Percentiles rank a stretch among this genome's conserved stretches.
phyloP scores from a whole-genome alignment of 2,888 invertebrate genomes.

The Aleiodes alternator region DNA sequence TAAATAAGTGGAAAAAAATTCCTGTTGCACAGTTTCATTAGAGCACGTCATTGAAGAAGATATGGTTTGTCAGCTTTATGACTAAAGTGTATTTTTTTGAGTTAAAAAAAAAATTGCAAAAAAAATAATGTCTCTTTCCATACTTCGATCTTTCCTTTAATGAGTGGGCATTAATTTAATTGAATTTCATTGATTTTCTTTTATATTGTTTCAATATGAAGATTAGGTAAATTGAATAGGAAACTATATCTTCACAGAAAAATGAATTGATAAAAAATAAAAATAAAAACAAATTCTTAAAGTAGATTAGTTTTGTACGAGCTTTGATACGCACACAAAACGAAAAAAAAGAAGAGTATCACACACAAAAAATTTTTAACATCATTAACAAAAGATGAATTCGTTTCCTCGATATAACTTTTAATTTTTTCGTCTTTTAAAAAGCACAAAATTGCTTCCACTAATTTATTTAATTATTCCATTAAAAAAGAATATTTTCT shows the following conservation, averaged over 20 bases:
- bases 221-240: conserved; percentile 18
- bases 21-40: conserved; percentile 63
- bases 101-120: background rate
- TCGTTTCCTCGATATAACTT: background rate
- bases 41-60: conserved; percentile 61
- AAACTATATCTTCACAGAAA: conserved; percentile 15
- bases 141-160: conserved; percentile 5
- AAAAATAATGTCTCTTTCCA: conserved; percentile 7
- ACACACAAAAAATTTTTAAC: background rate
- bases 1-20: conserved; percentile 53
- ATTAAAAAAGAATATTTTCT: conserved; percentile 15
- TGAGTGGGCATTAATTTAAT: conserved; percentile 18
- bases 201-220: conserved; percentile 12
- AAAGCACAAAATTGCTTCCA: conserved; percentile 16
- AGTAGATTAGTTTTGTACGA: conserved; percentile 64
- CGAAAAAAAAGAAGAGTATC: conserved; percentile 49
- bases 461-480: conserved; percentile 1
- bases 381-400: conserved; percentile 5
- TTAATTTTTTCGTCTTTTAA: no score
- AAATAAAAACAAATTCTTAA: conserved; percentile 43
- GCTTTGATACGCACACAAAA: conserved; percentile 58
- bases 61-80: conserved; percentile 62
- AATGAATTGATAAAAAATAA: background rate
- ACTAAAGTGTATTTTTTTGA: conserved; percentile 59
- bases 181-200: conserved; percentile 19